Base-by-base conservation (phyloP, 2,797 vertebrate species). In the Takifugu ocellatus region DNA sequence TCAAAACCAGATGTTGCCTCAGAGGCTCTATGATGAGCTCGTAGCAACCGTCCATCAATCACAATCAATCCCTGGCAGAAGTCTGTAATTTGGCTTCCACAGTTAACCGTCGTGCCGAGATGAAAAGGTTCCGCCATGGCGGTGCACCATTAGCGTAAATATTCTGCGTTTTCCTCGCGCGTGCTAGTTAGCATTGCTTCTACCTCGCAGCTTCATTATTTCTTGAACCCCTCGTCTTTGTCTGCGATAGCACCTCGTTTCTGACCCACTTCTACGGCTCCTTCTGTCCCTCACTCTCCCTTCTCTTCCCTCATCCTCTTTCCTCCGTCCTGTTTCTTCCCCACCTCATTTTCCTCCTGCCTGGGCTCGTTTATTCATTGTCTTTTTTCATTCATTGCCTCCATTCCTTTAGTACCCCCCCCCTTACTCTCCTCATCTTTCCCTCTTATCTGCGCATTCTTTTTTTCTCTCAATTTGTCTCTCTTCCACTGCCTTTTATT, bases 161-260 rank as follows among this genome's bases (percentile, higher is more conserved):
- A 88, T 87, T 89, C 83, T 82, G 84, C 84, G 78, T 83, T 86
- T 83, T 78, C 85, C 82, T 78, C 72, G 84, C 27, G 82, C 79
- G 72, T 78, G 83, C 77, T 89, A 88, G 87, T 88, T 90, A 88
- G 81, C 74, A 76, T 88, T 85, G 87, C 81, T 89, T 88, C 87
- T 82, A 87, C 85, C 83, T 82, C 81, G 84, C 82, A 86, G 77
- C 81, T 88, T 85, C 87, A 87, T 88, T 89, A 88, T 88, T 87
- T 88, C 85, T 33, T 85, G 82, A 90, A 85, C 79, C 31, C 48
- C 71, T 84, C 70, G 73, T 79, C 82, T 80, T 83, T 84, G 78
- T 87, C 68, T 68, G 65, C 77, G 72, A 86, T 84, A 77, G 76
- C 25, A 0, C 84, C 53, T 81, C 69, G 33, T 33, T 33, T 33